A percentile compares a stretch with the other conserved stretches of the same genome.
These are phyloP conservation scores for Cosmopolites sordidus DNA, from an alignment of 2,888 invertebrate species.

Conservation along the genomic window DNA sequence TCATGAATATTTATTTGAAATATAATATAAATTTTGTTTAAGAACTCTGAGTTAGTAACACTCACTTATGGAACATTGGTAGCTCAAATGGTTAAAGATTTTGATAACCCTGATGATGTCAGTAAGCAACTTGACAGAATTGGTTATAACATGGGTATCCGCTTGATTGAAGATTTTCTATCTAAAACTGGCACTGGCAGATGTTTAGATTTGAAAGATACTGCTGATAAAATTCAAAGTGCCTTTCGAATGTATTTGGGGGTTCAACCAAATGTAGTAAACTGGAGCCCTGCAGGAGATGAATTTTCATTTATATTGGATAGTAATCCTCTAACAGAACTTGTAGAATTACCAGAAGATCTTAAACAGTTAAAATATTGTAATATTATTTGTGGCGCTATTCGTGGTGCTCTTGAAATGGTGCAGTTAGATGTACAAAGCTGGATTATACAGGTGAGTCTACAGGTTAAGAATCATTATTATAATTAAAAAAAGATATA, in stretches of 20 bases:
- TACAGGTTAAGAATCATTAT: constrained; percentile 49
- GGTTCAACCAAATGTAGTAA: constrained; percentile 86
- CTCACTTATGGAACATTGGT: constrained; percentile 97
- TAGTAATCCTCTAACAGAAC: constrained; percentile 92
- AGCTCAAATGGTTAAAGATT: constrained; percentile 93
- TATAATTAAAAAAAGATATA: not conserved
- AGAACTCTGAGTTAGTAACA: constrained; percentile 96
- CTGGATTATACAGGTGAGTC: constrained; percentile 82
- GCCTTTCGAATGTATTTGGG: constrained; percentile 82
- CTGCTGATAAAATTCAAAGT: constrained; percentile 90
- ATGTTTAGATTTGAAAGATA: constrained; percentile 94
- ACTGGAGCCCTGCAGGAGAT: constrained; percentile 91
- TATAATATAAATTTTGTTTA: constrained; percentile 6
- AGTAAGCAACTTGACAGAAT: constrained; percentile 93
- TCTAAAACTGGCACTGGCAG: constrained; percentile 85
- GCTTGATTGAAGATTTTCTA: constrained; percentile 95
- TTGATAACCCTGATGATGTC: constrained; percentile 95
- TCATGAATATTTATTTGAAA: no score
- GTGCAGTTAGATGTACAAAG: constrained; percentile 94
- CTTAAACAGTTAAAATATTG: constrained; percentile 83
- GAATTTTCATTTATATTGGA: constrained; percentile 96
- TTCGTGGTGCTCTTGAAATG: constrained; percentile 96
- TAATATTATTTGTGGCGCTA: constrained; percentile 84
- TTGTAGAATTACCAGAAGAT: constrained; percentile 91
- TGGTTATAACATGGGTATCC: constrained; percentile 97